phyloP scores from a whole-genome alignment of 1,140 invertebrate species.

The Cotesia typhae region DNA sequence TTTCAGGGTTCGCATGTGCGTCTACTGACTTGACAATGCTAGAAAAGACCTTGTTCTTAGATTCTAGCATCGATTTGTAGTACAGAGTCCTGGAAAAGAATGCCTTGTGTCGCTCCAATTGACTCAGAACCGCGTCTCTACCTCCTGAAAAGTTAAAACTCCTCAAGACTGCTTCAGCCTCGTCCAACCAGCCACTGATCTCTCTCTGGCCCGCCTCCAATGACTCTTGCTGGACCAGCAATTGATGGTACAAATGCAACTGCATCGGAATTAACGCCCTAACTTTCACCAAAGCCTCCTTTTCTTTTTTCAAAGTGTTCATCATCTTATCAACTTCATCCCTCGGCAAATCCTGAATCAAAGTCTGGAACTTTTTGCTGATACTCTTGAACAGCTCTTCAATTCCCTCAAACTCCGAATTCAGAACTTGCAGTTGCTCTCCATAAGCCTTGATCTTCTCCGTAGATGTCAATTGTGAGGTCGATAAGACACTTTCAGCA shows the following conservation, averaged over 20 bases:
- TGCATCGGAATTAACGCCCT: slow-evolving; percentile 82
- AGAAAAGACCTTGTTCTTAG: slow-evolving; percentile 92
- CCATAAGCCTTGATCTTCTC: slow-evolving; percentile 82
- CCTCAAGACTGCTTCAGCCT: slow-evolving; percentile 78
- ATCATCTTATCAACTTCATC: slow-evolving; percentile 92
- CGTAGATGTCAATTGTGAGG: slow-evolving; percentile 76
- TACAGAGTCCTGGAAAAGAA: slow-evolving; percentile 90
- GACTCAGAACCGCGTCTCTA: slow-evolving; percentile 77
- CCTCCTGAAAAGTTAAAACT: slow-evolving; percentile 72
- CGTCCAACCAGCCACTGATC: slow-evolving; percentile 84
- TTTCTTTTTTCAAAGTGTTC: slow-evolving; percentile 87
- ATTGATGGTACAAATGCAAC: slow-evolving; percentile 81
- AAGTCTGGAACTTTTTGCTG: slow-evolving; percentile 87
- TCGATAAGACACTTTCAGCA: slow-evolving; percentile 76
- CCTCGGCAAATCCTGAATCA: slow-evolving; percentile 88
- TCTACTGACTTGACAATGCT: slow-evolving; percentile 84
- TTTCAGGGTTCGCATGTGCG: slow-evolving; percentile 74
- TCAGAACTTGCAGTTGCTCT: slow-evolving; percentile 80
- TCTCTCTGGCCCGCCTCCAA: slow-evolving; percentile 87
- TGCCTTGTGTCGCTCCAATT: slow-evolving; percentile 83
- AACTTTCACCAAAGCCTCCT: slow-evolving; percentile 84
- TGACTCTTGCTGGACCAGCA: slow-evolving; percentile 89
- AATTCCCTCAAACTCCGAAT: slow-evolving; percentile 83
- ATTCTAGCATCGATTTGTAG: slow-evolving; percentile 92
- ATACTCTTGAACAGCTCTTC: slow-evolving; percentile 90